Percentiles rank a stretch among this genome's conserved stretches.
These are phyloP conservation scores for Mamestra configurata DNA, from an alignment of 1,140 invertebrate genomes.

Conservation along the genomic window DNA sequence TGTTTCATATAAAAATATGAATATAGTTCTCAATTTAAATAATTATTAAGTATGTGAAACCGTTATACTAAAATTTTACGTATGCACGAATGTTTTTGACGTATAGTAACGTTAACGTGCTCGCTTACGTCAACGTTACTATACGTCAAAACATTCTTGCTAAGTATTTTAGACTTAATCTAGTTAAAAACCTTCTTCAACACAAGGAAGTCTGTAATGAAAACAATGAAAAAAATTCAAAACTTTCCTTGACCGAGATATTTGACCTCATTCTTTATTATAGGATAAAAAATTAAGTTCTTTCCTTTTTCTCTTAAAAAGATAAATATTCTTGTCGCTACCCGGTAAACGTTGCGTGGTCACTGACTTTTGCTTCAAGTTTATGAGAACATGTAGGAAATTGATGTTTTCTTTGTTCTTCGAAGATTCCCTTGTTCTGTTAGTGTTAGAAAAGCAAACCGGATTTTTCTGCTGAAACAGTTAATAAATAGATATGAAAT, in stretches of 20 bases:
- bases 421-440: neutral
- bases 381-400: neutral
- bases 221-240: constrained; percentile 32
- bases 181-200: neutral
- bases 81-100: no score
- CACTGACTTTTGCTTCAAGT: constrained; percentile 4
- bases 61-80: no score
- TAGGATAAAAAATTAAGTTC: constrained; percentile 44
- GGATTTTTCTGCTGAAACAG: no score
- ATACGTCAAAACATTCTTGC: no score
- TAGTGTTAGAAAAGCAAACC: neutral
- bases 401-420: constrained; percentile 2
- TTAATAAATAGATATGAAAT: neutral
- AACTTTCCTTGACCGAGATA: constrained; percentile 57
- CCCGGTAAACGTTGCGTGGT: neutral
- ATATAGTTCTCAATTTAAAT: no score
- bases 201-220: neutral
- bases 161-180: no score
- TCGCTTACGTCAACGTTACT: no score
- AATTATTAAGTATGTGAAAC: no score
- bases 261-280: constrained; percentile 54
- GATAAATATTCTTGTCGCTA: constrained; percentile 12
- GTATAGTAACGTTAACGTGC: no score
- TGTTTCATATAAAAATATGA: no score
- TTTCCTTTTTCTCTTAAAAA: constrained; percentile 40